Conservation (phyloP, 2,797 vertebrate species). For the Melanotaenia nigrans region DNA sequence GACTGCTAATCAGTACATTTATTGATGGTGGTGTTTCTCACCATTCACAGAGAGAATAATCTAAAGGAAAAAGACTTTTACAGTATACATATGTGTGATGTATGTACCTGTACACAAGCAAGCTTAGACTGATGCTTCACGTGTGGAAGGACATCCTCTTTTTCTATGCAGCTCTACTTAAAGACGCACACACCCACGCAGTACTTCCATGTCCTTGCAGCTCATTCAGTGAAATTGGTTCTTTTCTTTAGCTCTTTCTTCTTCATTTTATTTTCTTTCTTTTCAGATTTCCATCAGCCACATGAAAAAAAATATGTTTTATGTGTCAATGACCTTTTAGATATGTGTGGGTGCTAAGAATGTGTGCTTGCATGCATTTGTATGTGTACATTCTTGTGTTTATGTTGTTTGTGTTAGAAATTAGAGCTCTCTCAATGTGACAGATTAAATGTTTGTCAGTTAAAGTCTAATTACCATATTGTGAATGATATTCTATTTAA, state of each 20-base stretch:
- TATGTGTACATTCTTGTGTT: background rate
- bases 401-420: background rate
- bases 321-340: constrained; percentile 26
- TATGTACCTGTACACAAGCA: constrained; percentile 1
- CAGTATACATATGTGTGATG: background rate
- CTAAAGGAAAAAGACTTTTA: constrained; percentile 19
- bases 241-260: background rate
- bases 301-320: constrained; percentile 12
- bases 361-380: background rate
- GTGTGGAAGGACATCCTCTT: constrained; percentile 15
- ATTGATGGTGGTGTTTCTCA: constrained; percentile 57
- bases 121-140: constrained; percentile 7
- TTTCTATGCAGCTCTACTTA: background rate
- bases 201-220: constrained; percentile 30
- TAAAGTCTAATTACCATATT: background rate
- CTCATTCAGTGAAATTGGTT: background rate
- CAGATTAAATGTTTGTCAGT: background rate
- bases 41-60: constrained; percentile 51
- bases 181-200: constrained; percentile 6
- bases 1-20: constrained; percentile 62
- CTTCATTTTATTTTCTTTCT: background rate
- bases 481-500: background rate
- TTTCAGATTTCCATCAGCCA: background rate
- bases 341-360: background rate
- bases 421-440: background rate